phyloP scores from a whole-genome alignment of 2,888 invertebrate genomes.

The Epinotia nisella region DNA sequence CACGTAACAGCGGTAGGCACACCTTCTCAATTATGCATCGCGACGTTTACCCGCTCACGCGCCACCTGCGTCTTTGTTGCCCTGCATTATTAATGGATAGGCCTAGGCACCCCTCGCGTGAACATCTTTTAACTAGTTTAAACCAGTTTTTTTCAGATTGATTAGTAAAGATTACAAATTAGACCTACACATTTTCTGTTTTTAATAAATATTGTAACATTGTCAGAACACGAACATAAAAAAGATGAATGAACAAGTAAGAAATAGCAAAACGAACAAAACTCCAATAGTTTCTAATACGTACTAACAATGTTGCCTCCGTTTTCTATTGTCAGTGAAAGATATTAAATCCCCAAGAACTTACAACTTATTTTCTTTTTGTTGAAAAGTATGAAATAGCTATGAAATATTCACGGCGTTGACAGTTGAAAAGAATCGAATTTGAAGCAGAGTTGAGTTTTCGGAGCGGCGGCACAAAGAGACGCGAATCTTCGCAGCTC shows the following conservation, averaged over 20 bases:
- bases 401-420: conserved; percentile 67
- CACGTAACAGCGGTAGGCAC: conserved; percentile 65
- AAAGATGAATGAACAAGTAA: not conserved
- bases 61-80: conserved; percentile 79
- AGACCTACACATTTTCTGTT: not conserved
- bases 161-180: not conserved
- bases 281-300: conserved; percentile 4
- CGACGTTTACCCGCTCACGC: conserved; percentile 68
- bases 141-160: not conserved
- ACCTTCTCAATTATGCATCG: conserved; percentile 80
- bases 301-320: conserved; percentile 7
- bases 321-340: conserved; percentile 56
- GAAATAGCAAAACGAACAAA: not conserved
- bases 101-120: conserved; percentile 40
- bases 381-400: conserved; percentile 53
- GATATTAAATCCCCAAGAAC: conserved; percentile 61
- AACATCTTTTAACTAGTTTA: conserved; percentile 34
- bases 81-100: conserved; percentile 79
- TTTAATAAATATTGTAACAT: not conserved
- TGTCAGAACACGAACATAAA: not conserved
- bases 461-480: conserved; percentile 44
- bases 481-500: conserved; percentile 50
- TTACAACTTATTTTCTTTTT: conserved; percentile 63
- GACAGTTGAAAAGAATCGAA: conserved; percentile 72
- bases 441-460: conserved; percentile 53